Base-by-base conservation (phyloP, 2,797 vertebrate genomes). In the Clarias platycephalus region DNA sequence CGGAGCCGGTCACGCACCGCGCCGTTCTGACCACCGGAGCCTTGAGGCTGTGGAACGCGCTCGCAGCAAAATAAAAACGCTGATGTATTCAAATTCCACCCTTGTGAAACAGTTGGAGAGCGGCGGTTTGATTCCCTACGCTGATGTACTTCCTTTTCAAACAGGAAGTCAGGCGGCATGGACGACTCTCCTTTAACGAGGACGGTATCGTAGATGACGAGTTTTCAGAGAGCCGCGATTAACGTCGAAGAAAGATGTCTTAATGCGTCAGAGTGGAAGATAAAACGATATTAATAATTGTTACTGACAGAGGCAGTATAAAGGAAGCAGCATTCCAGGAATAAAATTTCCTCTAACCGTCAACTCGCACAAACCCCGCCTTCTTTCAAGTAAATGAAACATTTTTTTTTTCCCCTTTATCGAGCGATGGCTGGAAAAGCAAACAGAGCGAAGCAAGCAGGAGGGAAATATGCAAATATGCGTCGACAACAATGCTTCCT, bases 1-100 rank as follows among this genome's bases (percentile, higher is more conserved):
- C 84, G 89, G 85, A 85, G 88, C 62, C 79, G 82, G 53, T 68
- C 74, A 31, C 75, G 70, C 53, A 66, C 31, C 22, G 70, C 34
- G 53, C 74, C 24, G 28, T 58, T 58, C 74, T 60, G 28, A 34
- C 18, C 55, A 6, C 8, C 26, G 18, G 31, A 34, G 53, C 28
- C 74, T 58, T 18, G 53, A 15, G 53, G 18, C 13, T 34, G 10
- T 4, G 40, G 37, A 66, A 80, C 60, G 12, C 40, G 4, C 55
- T 76, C 3, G 26, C 26, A 12, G 53, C 10, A 8, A 57, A 20
- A 75, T 28, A 66, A 31, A n/a, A 2, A 4, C 24, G 20, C 68
- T 2, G 22, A 44, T 12, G 24, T 49, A 13, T 4, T 22, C 9
- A 3, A n/a, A 12, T 49, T 71, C 40, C 8, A 22, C 4, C 12